These are phyloP conservation scores for Chesias legatella DNA, from an alignment of 2,888 invertebrate genomes.

Conservation along the genomic window DNA sequence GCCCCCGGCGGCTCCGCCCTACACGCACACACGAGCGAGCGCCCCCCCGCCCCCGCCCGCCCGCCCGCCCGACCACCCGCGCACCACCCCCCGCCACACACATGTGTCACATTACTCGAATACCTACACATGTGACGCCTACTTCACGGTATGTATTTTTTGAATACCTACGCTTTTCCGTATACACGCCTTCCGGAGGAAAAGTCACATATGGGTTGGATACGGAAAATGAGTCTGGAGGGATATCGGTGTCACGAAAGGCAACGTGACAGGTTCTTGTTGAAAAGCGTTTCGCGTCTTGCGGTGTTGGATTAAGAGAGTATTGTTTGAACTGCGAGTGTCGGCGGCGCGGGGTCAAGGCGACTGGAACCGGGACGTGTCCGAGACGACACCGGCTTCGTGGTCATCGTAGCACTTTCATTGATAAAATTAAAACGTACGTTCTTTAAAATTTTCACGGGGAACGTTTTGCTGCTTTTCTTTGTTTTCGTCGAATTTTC, in stretches of 20 bases:
- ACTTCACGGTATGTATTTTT: constrained; percentile 66
- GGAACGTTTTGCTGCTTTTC: constrained; percentile 7
- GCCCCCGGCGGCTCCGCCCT: constrained; percentile 66
- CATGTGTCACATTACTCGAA: constrained; percentile 63
- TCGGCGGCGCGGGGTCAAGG: constrained; percentile 26
- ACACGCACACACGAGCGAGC: constrained; percentile 48
- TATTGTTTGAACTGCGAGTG: constrained; percentile 26
- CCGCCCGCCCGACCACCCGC: constrained; percentile 42
- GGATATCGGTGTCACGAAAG: background rate
- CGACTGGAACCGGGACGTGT: constrained; percentile 42
- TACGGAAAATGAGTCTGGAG: background rate
- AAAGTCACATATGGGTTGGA: constrained; percentile 6
- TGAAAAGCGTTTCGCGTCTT: constrained; percentile 10
- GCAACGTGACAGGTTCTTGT: background rate
- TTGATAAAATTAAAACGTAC: constrained; percentile 19
- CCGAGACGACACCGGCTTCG: constrained; percentile 36
- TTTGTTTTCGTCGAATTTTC: background rate
- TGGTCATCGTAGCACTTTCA: constrained; percentile 25
- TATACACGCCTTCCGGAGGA: constrained; percentile 18
- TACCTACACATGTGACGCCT: constrained; percentile 76
- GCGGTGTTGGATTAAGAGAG: constrained; percentile 24
- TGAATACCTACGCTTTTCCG: constrained; percentile 52
- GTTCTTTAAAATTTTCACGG: constrained; percentile 16
- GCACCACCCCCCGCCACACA: constrained; percentile 43
- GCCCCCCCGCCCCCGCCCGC: constrained; percentile 48